Conservation (phyloP, 2,888 invertebrate species). For the Acrobeloides nanus region DNA sequence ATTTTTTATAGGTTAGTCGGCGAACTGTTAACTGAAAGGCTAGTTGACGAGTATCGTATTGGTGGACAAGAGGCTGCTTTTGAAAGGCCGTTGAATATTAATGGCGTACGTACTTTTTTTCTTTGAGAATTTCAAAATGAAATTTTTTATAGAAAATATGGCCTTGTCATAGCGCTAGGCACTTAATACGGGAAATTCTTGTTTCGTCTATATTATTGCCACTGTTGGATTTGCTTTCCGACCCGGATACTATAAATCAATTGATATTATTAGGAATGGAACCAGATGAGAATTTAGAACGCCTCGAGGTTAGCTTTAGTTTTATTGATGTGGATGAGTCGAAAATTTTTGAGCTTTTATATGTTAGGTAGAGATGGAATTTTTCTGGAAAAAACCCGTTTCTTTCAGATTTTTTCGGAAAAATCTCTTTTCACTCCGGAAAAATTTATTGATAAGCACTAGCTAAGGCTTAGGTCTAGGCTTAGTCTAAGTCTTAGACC, state of each 20-base stretch:
- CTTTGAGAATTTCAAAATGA: neutral
- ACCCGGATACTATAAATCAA: conserved; percentile 49
- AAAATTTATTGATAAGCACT: conserved; percentile 23
- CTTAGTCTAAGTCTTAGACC: too few relatives aligned
- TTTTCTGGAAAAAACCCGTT: neutral
- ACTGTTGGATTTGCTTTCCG: conserved; percentile 41
- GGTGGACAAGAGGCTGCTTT: conserved; percentile 40
- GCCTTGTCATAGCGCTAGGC: conserved; percentile 43
- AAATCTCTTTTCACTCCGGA: conserved; percentile 21
- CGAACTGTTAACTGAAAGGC: conserved; percentile 38
- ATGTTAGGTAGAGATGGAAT: too few relatives aligned
- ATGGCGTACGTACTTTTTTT: neutral
- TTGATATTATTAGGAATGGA: conserved; percentile 37
- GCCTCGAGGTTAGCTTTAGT: neutral
- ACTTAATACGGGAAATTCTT: conserved; percentile 45
- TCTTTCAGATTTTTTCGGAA: conserved; percentile 9
- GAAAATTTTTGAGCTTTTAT: neutral
- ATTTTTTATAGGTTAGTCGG: conserved; percentile 31
- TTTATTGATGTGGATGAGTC: neutral
- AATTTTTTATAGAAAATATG: conserved; percentile 23
- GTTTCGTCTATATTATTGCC: conserved; percentile 42
- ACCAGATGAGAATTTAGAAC: neutral
- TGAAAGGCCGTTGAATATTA: conserved; percentile 19
- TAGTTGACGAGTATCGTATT: conserved; percentile 40
- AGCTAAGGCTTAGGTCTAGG: too few relatives aligned